phyloP scores from a whole-genome alignment of 2,797 vertebrate genomes.

The Pangasius larnaudii region DNA sequence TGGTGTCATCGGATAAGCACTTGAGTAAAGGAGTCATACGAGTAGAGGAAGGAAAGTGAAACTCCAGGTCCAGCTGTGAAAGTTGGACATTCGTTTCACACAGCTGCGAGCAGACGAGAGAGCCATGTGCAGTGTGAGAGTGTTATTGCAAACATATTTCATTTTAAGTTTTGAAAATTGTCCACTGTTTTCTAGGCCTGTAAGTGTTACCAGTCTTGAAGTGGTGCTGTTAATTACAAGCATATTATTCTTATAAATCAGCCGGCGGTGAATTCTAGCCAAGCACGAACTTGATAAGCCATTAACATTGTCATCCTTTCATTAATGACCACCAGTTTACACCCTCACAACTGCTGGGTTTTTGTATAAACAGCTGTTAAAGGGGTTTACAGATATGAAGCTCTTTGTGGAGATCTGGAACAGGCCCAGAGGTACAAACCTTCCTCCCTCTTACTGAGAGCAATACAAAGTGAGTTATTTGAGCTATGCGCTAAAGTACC shows the following conservation, averaged over 20 bases:
- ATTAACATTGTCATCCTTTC: not conserved
- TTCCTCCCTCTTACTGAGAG: slow-evolving; percentile 50
- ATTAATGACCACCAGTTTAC: not conserved
- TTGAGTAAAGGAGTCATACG: slow-evolving; percentile 59
- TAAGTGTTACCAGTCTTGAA: not conserved
- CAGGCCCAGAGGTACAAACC: slow-evolving; percentile 67
- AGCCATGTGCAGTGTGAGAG: slow-evolving; percentile 37
- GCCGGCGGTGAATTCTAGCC: not conserved
- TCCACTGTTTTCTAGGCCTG: slow-evolving; percentile 23
- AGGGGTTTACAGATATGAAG: slow-evolving; percentile 28
- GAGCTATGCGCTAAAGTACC: slow-evolving; percentile 73
- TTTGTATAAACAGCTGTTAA: slow-evolving; percentile 5
- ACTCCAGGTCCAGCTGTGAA: slow-evolving; percentile 71
- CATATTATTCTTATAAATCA: slow-evolving; percentile 7
- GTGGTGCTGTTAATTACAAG: slow-evolving; percentile 33
- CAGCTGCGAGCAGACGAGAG: slow-evolving; percentile 64
- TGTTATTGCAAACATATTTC: slow-evolving; percentile 54
- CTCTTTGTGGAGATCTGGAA: slow-evolving; percentile 46
- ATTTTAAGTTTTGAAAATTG: slow-evolving; percentile 39
- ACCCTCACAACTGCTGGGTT: not conserved
- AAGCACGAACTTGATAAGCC: not conserved
- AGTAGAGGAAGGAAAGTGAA: slow-evolving; percentile 45
- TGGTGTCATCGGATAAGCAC: slow-evolving; percentile 54
- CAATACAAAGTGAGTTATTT: slow-evolving; percentile 68
- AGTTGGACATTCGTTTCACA: slow-evolving; percentile 60